These are phyloP conservation scores for Molanna angustata DNA, from an alignment of 2,888 invertebrate genomes.

Conservation along the genomic window DNA sequence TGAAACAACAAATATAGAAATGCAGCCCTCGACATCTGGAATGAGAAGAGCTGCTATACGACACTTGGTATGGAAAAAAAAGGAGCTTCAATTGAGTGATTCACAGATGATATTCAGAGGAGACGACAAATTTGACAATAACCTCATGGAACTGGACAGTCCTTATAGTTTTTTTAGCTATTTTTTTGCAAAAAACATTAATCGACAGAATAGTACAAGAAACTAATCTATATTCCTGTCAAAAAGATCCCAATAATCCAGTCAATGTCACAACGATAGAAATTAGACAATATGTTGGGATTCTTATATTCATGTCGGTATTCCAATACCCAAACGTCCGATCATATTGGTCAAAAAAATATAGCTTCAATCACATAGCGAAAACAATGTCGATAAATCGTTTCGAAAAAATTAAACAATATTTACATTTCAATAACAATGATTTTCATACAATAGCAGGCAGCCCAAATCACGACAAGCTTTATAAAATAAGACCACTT, in stretches of 20 bases:
- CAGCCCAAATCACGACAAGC: slow-evolving; percentile 9
- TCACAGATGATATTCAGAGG: too few species aligned
- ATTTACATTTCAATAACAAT: slow-evolving; percentile 8
- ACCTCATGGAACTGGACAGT: background rate
- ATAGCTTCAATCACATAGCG: slow-evolving; percentile 6
- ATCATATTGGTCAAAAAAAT: slow-evolving; percentile 15
- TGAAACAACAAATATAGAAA: too few species aligned
- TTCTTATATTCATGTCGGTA: slow-evolving; percentile 17
- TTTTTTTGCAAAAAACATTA: background rate
- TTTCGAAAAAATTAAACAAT: slow-evolving; percentile 1
- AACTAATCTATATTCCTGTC: background rate
- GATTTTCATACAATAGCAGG: background rate
- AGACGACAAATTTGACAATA: too few species aligned
- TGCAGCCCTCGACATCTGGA: too few species aligned
- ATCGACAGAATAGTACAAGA: background rate
- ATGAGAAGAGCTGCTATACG: too few species aligned
- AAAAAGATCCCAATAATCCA: background rate
- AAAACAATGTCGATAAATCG: background rate
- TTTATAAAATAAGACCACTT: slow-evolving; percentile 16
- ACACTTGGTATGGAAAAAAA: too few species aligned
- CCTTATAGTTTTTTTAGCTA: background rate
- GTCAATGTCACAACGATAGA: background rate
- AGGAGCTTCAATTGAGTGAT: too few species aligned
- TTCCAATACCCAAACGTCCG: slow-evolving; percentile 15
- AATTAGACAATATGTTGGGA: background rate